phyloP scores from a whole-genome alignment of 2,797 vertebrate species.

The Typhlichthys eigenmanni region DNA sequence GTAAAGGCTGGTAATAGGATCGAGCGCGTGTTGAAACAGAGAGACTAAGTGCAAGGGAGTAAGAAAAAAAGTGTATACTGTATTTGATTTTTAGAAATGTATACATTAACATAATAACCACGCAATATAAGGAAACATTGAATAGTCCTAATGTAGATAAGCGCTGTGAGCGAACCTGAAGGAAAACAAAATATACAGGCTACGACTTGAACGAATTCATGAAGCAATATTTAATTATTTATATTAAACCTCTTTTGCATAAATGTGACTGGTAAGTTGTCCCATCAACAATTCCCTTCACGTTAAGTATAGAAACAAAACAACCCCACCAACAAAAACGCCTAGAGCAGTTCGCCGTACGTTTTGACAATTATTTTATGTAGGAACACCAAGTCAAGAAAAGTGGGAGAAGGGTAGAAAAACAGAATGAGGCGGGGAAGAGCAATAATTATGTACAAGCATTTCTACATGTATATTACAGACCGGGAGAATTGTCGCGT shows the following conservation, averaged over 20 bases:
- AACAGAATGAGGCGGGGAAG: constrained; percentile 74
- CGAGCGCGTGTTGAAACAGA: constrained; percentile 52
- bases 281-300: constrained; percentile 67
- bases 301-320: constrained; percentile 59
- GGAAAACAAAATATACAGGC: constrained; percentile 47
- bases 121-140: constrained; percentile 85
- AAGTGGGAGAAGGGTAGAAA: constrained; percentile 83
- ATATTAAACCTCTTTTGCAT: constrained; percentile 80
- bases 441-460: constrained; percentile 98
- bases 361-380: constrained; percentile 88
- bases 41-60: constrained; percentile 73
- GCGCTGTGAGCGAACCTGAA: constrained; percentile 85
- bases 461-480: constrained; percentile 99
- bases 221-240: constrained; percentile 77
- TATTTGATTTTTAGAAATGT: constrained; percentile 94
- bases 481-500: constrained; percentile 96
- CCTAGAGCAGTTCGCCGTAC: constrained; percentile 80
- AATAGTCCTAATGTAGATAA: constrained; percentile 74
- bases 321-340: constrained; percentile 72
- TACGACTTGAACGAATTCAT: constrained; percentile 70
- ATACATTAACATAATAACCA: constrained; percentile 91
- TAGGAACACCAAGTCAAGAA: constrained; percentile 90
- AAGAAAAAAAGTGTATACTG: constrained; percentile 90
- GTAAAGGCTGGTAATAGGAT: constrained; percentile 42
- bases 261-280: constrained; percentile 83